A percentile compares a stretch with the other conserved stretches of the same genome.
Conservation (phyloP, 2,797 vertebrate genomes). For the Mastacembelus armatus region DNA sequence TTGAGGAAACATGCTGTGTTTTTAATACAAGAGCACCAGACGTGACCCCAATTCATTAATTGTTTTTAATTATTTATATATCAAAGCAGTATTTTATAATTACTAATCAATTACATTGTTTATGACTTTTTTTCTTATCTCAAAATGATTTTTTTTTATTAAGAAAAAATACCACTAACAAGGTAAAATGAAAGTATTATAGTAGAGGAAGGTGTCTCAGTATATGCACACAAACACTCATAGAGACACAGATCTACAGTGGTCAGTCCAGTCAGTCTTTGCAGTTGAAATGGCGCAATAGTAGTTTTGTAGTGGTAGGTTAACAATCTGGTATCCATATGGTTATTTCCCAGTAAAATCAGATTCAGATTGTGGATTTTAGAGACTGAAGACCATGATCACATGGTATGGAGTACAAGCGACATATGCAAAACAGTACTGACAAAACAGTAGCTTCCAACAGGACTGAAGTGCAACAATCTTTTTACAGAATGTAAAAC, state of each 20-base stretch:
- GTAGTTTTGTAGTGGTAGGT: no score
- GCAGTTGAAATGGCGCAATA: background rate
- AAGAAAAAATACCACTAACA: background rate
- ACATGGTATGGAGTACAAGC: background rate
- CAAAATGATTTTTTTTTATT: background rate
- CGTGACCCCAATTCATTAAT: slow-evolving; percentile 31
- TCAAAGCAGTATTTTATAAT: background rate
- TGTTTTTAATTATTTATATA: background rate
- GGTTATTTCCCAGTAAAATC: background rate
- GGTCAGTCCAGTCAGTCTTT: background rate
- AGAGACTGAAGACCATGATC: background rate
- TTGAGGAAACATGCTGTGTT: slow-evolving; percentile 60
- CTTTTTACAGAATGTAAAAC: no score
- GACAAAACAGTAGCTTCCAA: background rate
- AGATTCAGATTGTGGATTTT: background rate
- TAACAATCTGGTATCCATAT: background rate
- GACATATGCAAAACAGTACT: background rate
- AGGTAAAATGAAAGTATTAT: background rate
- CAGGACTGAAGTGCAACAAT: background rate
- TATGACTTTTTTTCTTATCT: background rate
- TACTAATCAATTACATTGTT: background rate
- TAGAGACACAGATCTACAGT: background rate
- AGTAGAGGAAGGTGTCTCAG: background rate
- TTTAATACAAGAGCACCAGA: slow-evolving; percentile 38
- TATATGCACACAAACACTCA: background rate